Base-by-base conservation (phyloP, 2,797 vertebrate species). In the Acrossocheilus fasciatus region DNA sequence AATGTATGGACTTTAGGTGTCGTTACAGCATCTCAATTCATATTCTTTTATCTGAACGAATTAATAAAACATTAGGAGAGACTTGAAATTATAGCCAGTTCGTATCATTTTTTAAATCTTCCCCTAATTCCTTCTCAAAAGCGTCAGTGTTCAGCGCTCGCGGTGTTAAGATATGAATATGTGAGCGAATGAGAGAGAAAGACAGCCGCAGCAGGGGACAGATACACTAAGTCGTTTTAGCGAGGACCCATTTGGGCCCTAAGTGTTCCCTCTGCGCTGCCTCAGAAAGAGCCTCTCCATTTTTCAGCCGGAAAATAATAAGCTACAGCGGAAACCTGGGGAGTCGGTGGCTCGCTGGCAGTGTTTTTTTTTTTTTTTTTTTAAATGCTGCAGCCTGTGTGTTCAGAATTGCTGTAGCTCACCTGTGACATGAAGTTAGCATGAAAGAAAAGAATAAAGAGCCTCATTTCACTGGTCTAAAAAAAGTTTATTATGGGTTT, bases 301-400 rank as follows among this genome's bases (percentile, higher is more conserved):
- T 92, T 94, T 94, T 93, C 91, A 93, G 86, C 88, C 15, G 41
- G 88, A 88, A 91, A 92, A 94, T 93, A 93, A 91, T 92, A 91
- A 84, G 84, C 88, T 82, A 59, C 26, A 91, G 88, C 81, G 82
- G 41, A 74, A 87, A 87, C 89, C 90, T 86, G 87, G 86, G 82
- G 93, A 90, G 91, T 64, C 14, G 14, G 82, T 76, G 90, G 81
- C 86, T 76, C 78, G 89, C 89, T 90, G 89, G 91, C 89, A 78
- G 62, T 59, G 15, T 77, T 88, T 84, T 90, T 34, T 66, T 3
- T 62, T 62, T 59, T 8, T 23, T 57, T 57, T 23, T 23, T 36
- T 57, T 85, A 88, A 90, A 84, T 89, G 86, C 88, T 88, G 91
- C 90, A 89, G 91, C 86, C 85, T 34, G 87, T 18, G 36, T 62